Conservation (phyloP, 2,888 invertebrate genomes). For the Cremastobaeus sp. region DNA sequence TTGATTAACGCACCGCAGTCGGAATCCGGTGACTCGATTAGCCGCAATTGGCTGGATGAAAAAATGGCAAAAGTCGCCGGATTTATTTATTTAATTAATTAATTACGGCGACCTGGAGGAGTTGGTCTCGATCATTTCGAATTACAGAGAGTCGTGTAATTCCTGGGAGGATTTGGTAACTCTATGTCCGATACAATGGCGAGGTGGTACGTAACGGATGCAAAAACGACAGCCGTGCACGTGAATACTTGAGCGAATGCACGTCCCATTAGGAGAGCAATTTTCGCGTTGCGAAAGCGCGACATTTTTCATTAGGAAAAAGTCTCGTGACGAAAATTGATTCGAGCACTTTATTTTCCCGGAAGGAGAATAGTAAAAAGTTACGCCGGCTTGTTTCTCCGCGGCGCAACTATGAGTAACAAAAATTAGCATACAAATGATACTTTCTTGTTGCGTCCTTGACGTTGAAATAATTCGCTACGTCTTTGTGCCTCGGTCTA, state of each 20-base stretch:
- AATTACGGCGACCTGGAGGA: too few species aligned
- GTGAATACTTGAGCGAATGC: background rate
- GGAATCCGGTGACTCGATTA: too few species aligned
- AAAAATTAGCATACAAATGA: constrained; percentile 26
- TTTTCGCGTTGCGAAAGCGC: background rate
- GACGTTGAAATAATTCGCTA: background rate
- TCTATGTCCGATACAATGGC: constrained; percentile 14
- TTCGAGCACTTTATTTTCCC: constrained; percentile 4
- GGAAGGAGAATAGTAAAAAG: background rate
- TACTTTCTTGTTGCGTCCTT: background rate
- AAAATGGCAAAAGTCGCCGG: too few species aligned
- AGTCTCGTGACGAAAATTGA: constrained; percentile 19
- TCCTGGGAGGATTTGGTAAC: too few species aligned
- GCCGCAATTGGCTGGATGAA: too few species aligned
- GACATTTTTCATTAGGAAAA: background rate
- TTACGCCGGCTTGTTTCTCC: background rate
- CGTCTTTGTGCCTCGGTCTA: background rate
- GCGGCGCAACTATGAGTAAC: constrained; percentile 7
- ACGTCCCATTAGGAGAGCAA: constrained; percentile 6
- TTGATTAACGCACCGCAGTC: too few species aligned
- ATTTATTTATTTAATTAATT: too few species aligned
- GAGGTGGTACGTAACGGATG: constrained; percentile 3
- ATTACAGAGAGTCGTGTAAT: too few species aligned
- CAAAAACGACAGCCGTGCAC: background rate
- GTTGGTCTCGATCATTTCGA: too few species aligned